phyloP scores from a whole-genome alignment of 2,113 vertebrate genomes.

The Charadrius vociferus region DNA sequence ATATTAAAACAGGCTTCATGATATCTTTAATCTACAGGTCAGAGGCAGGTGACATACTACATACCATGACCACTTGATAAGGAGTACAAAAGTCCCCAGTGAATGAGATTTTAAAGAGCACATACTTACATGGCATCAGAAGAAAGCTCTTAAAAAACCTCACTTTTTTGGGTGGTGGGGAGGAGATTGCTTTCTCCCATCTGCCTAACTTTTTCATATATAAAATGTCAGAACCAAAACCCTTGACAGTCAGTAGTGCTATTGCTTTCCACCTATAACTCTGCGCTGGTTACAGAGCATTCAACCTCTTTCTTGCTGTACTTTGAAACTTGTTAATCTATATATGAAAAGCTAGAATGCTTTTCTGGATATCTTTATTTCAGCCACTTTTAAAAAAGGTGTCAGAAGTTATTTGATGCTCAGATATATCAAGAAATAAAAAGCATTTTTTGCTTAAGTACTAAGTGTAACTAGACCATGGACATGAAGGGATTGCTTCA shows the following conservation, averaged over 20 bases:
- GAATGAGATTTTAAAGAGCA: neutral
- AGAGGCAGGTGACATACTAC: neutral
- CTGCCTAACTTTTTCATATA: neutral
- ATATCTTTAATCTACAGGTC: neutral
- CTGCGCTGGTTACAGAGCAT: neutral
- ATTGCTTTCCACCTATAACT: neutral
- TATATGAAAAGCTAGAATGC: neutral
- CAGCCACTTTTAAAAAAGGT: neutral
- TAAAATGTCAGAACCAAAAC: neutral
- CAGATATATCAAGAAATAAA: neutral
- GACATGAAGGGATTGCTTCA: neutral
- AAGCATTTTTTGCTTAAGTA: neutral
- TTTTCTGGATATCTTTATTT: neutral
- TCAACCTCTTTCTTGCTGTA: neutral
- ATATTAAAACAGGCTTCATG: neutral
- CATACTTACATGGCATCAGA: neutral
- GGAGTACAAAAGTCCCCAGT: neutral
- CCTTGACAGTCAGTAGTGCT: neutral
- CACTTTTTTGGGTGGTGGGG: rapidly evolving
- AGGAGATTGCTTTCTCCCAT: neutral
- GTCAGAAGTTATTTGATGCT: neutral
- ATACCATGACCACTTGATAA: neutral
- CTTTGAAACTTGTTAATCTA: neutral
- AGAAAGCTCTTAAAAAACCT: neutral
- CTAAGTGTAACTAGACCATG: neutral